Evolutionary conservation across 2,888 invertebrate genomes (phyloP), one percentile per base, ranked within the genome.

Genomic region (Polyploca ridens): DNA sequence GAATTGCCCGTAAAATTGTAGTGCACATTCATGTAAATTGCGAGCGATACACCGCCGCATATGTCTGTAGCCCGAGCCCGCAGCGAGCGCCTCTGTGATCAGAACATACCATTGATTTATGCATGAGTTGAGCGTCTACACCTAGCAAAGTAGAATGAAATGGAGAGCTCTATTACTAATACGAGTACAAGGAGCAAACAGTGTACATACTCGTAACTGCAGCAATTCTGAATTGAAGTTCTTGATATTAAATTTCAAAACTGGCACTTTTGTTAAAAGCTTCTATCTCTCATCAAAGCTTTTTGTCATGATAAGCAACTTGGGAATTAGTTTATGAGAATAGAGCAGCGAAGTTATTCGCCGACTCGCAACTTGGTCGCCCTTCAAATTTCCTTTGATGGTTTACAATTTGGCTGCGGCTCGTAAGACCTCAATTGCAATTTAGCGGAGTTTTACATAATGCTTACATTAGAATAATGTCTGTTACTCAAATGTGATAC

Each of bases 1-100:
- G 65, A 69, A 73, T 71, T 66, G 66, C 62, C 64, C 54, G 65
- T 49, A 38, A 60, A 35, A 35, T 60, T 35, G 13, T 54, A 54
- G 54, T 54, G 19, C 54, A 54, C 54, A 54, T 54, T 19, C 19
- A 54, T 54, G 54, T 54, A 19, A 19, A 54, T 54, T 19, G 10
- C 10, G 16, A 19, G 54, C 7, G 19, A 54, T 54, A 54, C 19
- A 16, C 0, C 10, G 19, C 54, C 16, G 10, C 54, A 54, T 8
- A 19, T 49, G 19, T 6, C 16, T 16, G 49, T 5, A 14, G 49
- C 49, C 16, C 16, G n/a, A 49, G 6, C n/a, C 16, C 16, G 16
- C 44, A 14, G 5, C 16, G 16, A n/a, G n/a, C n/a, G n/a, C n/a
- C 16, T 49, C 49, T 46, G 46, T 46, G 46, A 46, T n/a, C 46